Conservation (phyloP, 2,797 vertebrate genomes). For the Sciurus carolinensis region DNA sequence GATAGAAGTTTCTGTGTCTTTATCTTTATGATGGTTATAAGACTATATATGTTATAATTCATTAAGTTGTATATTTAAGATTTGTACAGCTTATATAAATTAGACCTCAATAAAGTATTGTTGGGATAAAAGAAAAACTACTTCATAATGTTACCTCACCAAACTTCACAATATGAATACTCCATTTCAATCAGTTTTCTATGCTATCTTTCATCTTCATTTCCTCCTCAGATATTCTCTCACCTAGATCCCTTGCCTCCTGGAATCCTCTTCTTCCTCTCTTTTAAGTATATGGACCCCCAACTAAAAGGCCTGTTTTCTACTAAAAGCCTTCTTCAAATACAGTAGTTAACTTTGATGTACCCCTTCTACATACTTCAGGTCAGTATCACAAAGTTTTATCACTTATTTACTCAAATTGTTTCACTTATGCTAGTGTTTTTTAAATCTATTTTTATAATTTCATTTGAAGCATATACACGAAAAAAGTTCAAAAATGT, state of each 20-base stretch:
- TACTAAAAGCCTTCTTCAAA: constrained; percentile 12
- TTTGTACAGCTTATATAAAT: constrained; percentile 35
- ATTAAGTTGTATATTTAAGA: constrained; percentile 33
- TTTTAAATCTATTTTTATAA: background rate
- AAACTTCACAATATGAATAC: background rate
- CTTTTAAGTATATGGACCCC: background rate
- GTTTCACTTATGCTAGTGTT: background rate
- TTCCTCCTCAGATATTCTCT: background rate
- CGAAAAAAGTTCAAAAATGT: background rate
- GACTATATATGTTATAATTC: constrained; percentile 47
- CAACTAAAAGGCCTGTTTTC: background rate
- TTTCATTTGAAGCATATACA: constrained; percentile 42
- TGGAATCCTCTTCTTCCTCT: background rate
- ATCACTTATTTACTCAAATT: constrained; percentile 22
- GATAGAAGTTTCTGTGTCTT: constrained; percentile 28
- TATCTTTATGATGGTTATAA: background rate
- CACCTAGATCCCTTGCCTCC: background rate
- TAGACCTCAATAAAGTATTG: background rate
- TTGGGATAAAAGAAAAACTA: constrained; percentile 57
- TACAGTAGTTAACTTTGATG: background rate
- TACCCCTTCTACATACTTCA: background rate
- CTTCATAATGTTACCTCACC: background rate
- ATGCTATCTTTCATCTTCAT: constrained; percentile 29
- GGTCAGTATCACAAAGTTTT: background rate
- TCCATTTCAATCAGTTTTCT: background rate